phyloP scores from a whole-genome alignment of 2,797 vertebrate species.

The Lutjanus argentimaculatus region DNA sequence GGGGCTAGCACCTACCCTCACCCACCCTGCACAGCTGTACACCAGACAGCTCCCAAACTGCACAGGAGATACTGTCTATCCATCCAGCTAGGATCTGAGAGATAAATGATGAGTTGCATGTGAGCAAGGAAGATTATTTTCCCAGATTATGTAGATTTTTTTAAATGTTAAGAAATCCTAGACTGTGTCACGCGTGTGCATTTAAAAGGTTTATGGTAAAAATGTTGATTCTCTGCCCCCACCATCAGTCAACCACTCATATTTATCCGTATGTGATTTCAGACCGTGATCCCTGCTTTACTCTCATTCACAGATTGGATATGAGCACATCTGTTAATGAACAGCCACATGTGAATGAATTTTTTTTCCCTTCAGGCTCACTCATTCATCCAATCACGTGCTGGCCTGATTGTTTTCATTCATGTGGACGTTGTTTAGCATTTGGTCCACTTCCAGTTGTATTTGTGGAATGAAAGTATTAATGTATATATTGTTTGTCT shows the following conservation, averaged over 20 bases:
- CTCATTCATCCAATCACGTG: constrained; percentile 50
- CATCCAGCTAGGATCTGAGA: neutral
- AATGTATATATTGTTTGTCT: too few relatives aligned
- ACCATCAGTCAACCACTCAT: neutral
- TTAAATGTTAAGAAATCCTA: constrained; percentile 9
- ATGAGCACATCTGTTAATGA: constrained; percentile 59
- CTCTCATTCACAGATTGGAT: constrained; percentile 58
- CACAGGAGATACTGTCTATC: neutral
- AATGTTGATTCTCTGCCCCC: neutral
- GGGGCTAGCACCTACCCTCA: constrained; percentile 4
- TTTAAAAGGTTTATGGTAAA: constrained; percentile 33
- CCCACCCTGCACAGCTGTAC: constrained; percentile 21
- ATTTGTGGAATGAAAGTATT: neutral
- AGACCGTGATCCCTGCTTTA: constrained; percentile 15
- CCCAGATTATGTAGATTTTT: constrained; percentile 20
- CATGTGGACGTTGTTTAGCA: neutral
- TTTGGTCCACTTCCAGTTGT: neutral
- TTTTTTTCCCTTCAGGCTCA: neutral
- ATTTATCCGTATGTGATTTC: constrained; percentile 25
- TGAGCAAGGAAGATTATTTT: constrained; percentile 23
- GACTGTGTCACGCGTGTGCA: neutral
- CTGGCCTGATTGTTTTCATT: constrained; percentile 30
- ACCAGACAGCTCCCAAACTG: neutral
- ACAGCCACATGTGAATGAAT: constrained; percentile 24
- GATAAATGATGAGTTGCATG: constrained; percentile 14